These are phyloP conservation scores for Nothocercus julius DNA, from an alignment of 2,113 vertebrate genomes.

Conservation along the genomic window DNA sequence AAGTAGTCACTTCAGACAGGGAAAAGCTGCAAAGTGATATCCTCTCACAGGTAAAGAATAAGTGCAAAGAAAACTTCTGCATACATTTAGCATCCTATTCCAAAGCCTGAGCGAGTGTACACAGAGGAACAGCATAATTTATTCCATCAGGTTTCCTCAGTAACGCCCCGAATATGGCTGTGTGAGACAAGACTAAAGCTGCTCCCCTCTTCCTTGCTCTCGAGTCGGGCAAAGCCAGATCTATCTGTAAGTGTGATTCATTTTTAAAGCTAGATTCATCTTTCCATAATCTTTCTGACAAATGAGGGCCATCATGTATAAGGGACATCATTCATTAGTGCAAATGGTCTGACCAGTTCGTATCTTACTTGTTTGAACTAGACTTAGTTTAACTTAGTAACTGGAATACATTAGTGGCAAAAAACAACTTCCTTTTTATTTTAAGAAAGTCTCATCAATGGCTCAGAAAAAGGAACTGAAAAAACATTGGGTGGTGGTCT, in stretches of 20 bases:
- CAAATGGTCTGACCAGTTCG: not conserved
- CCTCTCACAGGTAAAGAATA: not conserved
- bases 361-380: not conserved
- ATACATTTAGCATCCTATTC: not conserved
- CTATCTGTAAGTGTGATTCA: not conserved
- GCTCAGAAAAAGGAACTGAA: constrained; percentile 43
- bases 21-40: not conserved
- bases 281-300: not conserved
- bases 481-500: not conserved
- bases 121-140: not conserved
- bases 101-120: not conserved
- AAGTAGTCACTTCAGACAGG: not conserved
- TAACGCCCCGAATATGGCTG: not conserved
- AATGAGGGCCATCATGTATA: not conserved
- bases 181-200: not conserved
- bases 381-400: not conserved
- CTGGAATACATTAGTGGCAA: not conserved
- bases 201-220: not conserved
- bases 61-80: not conserved
- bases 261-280: not conserved
- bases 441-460: constrained; percentile 40
- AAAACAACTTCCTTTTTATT: not conserved
- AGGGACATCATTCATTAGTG: not conserved
- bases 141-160: not conserved
- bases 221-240: not conserved